Conservation (phyloP, 64 coral and sea anemone species). For the Exaiptasia diaphana region DNA sequence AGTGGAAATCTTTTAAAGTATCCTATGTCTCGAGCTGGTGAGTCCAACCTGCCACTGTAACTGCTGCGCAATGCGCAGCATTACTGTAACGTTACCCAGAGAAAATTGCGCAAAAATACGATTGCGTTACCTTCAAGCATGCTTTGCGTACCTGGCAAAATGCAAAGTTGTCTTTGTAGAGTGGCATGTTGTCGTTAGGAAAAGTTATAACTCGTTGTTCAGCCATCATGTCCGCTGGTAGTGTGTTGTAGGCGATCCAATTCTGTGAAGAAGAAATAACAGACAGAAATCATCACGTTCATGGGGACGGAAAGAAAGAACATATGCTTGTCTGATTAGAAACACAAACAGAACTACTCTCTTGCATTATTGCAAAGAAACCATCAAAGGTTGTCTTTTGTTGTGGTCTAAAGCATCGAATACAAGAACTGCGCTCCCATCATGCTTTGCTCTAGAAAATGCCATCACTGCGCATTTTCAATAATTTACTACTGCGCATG, state of each 20-base stretch:
- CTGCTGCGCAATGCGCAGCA: neutral
- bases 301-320: neutral
- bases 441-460: too few species aligned
- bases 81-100: neutral
- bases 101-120: neutral
- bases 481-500: too few species aligned
- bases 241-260: conserved; percentile 63
- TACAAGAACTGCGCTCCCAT: too few species aligned
- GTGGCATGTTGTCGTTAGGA: conserved; percentile 45
- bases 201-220: conserved; percentile 34
- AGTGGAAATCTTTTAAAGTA: neutral
- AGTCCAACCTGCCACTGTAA: neutral
- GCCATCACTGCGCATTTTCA: too few species aligned
- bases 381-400: too few species aligned
- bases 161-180: conserved; percentile 41
- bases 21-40: neutral
- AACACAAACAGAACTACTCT: neutral
- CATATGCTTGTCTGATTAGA: neutral
- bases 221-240: conserved; percentile 27
- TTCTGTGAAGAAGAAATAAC: conserved; percentile 43
- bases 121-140: too few species aligned
- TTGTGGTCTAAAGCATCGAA: too few species aligned
- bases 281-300: neutral
- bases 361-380: too few species aligned
- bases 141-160: conserved; percentile 73